Evolutionary conservation across 2,113 vertebrate species (phyloP).

Genomic region (Actinemys pallida): DNA sequence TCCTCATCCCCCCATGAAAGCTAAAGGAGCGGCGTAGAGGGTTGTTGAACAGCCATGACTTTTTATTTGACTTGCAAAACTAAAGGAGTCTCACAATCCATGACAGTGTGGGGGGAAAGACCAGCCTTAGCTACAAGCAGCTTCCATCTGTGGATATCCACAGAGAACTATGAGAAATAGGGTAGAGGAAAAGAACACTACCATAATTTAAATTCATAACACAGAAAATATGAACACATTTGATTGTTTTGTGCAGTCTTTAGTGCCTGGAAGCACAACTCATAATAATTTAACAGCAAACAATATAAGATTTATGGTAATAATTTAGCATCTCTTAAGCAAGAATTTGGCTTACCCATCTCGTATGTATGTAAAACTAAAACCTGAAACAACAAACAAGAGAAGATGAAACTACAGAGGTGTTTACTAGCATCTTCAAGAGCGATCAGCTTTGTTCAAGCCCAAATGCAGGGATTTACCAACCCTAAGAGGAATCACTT

Average conservation of each 20-base stretch:
- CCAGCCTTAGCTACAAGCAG: slow-evolving; percentile 27
- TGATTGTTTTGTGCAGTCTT: slow-evolving; percentile 28
- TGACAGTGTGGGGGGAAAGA: slow-evolving; percentile 55
- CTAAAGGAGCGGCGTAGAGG: background rate
- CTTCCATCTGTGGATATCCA: slow-evolving; percentile 57
- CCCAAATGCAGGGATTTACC: background rate
- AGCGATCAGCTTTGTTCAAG: background rate
- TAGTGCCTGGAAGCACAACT: slow-evolving; percentile 27
- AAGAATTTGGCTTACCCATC: slow-evolving; percentile 42
- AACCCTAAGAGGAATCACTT: slow-evolving; percentile 38
- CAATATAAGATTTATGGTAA: slow-evolving; percentile 52
- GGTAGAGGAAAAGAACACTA: slow-evolving; percentile 36
- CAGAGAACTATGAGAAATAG: slow-evolving; percentile 28
- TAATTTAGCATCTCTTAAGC: slow-evolving; percentile 65
- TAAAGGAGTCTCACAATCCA: slow-evolving; percentile 49
- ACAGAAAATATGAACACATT: slow-evolving; percentile 47
- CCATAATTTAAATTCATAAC: slow-evolving; percentile 61
- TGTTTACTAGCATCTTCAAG: slow-evolving; percentile 33
- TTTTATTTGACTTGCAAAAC: slow-evolving; percentile 62
- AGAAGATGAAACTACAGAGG: slow-evolving; percentile 29
- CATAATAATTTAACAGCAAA: slow-evolving; percentile 55
- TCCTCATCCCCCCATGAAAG: background rate
- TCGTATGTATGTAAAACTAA: slow-evolving; percentile 22
- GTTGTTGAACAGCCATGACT: slow-evolving; percentile 5
- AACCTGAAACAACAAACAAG: slow-evolving; percentile 5